Conservation (phyloP, 2,113 vertebrate genomes). For the Lynx canadensis region DNA sequence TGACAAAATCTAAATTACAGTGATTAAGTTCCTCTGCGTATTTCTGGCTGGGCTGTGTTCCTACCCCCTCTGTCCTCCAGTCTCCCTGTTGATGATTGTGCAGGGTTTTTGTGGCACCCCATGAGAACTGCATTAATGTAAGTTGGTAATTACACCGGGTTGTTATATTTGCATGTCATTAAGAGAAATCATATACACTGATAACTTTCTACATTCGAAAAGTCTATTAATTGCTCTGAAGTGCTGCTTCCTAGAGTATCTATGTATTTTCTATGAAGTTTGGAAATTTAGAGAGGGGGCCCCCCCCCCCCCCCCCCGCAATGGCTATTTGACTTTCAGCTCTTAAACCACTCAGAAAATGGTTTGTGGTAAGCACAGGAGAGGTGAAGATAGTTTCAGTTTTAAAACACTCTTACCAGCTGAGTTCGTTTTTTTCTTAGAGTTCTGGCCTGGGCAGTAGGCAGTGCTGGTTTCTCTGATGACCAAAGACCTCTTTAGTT, state of each 20-base stretch:
- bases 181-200: slow-evolving; percentile 69
- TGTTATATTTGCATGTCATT: slow-evolving; percentile 80
- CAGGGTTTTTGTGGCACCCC: slow-evolving; percentile 78
- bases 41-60: slow-evolving; percentile 80
- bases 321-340: neutral
- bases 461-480: neutral
- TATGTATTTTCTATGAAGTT: slow-evolving; percentile 16
- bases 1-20: slow-evolving; percentile 86
- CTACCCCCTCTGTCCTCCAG: slow-evolving; percentile 52
- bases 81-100: slow-evolving; percentile 79
- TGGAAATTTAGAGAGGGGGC: neutral
- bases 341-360: slow-evolving; percentile 14
- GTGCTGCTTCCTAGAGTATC: slow-evolving; percentile 52
- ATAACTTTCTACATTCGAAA: slow-evolving; percentile 70
- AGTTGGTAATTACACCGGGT: slow-evolving; percentile 81
- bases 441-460: neutral
- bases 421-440: neutral
- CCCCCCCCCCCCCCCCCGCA: neutral
- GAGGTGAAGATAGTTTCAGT: neutral
- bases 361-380: neutral
- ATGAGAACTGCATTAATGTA: slow-evolving; percentile 75
- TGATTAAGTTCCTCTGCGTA: slow-evolving; percentile 82
- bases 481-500: neutral
- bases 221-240: slow-evolving; percentile 34
- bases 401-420: neutral